Percentiles rank a stretch among this genome's conserved stretches.
Evolutionary conservation across 2,113 vertebrate species (phyloP).

Genomic region (Naja naja): DNA sequence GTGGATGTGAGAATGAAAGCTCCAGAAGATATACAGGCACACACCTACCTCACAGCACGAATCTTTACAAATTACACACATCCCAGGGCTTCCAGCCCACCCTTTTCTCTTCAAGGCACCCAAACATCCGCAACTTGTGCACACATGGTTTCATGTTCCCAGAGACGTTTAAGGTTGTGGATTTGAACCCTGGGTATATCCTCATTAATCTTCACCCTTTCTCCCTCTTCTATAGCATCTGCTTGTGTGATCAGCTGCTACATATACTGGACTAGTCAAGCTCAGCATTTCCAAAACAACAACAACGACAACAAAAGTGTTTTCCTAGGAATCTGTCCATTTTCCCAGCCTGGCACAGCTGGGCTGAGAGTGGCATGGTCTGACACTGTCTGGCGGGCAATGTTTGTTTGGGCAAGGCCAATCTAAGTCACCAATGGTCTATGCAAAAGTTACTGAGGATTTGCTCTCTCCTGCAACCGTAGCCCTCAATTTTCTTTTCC

Average conservation of each 20-base stretch:
- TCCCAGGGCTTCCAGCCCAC: neutral
- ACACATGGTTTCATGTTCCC: neutral
- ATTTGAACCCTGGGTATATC: neutral
- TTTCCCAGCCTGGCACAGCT: neutral
- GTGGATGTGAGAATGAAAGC: conserved; percentile 37
- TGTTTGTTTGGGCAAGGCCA: neutral
- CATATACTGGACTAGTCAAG: neutral
- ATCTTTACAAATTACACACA: conserved; percentile 11
- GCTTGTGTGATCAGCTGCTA: neutral
- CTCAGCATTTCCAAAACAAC: neutral
- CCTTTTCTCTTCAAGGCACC: neutral
- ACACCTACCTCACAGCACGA: neutral
- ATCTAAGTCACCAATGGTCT: neutral
- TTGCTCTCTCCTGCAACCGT: neutral
- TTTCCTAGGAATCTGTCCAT: neutral
- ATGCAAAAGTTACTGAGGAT: neutral
- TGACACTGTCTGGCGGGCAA: neutral
- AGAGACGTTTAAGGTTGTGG: neutral
- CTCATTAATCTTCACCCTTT: neutral
- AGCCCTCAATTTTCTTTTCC: neutral
- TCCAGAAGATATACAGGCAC: conserved; percentile 36
- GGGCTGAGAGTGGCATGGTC: neutral
- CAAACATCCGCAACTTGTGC: neutral
- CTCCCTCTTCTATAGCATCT: neutral
- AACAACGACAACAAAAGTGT: neutral